Base-by-base conservation (phyloP, 2,113 vertebrate genomes). In the Echinops telfairi region DNA sequence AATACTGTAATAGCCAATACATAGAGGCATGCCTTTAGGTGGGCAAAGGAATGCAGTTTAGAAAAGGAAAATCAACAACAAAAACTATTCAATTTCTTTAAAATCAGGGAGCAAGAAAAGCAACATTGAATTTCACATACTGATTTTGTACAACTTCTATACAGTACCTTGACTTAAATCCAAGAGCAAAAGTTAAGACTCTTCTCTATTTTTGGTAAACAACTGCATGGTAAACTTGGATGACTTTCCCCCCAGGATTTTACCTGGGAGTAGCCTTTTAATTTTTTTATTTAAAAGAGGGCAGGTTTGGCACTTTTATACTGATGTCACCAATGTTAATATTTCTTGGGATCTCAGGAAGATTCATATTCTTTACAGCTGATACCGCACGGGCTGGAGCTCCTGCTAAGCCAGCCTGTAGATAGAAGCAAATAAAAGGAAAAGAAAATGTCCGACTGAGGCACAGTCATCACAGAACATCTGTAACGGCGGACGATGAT, bases 301-400 rank as follows among this genome's bases (percentile, higher is more conserved):
- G 99, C 97, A 99, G 98, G 98, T 99, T 99, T 99, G 99, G 99
- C 99, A 99, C 99, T 99, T 99, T 99, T 98, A 99, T 99, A 99
- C 99, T 99, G 99, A 99, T 99, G 98, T 99, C 99, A 98, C 99
- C 99, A 98, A 99, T 99, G 98, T 99, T 99, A 98, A 99, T 99
- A 99, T 99, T 99, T 98, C 99, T 99, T 98, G 99, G 99, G 97
- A 99, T 99, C 98, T 99, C 99, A 95, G 99, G 99, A 93, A 99
- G 99, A 97, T 99, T 99, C 99, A 99, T 99, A 98, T 99, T 99
- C 99, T 99, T 99, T 97, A 99, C 99, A 97, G 99, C 99, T 96
- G 99, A 99, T 95, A 99, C 99, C 92, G 99, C 99, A 97, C 99
- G 99, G 97, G 99, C 99, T 97, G 99, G 99, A 95, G 99, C 99